A percentile compares a stretch with the other conserved stretches of the same genome.
These are phyloP conservation scores for Paragorgia papillata DNA, from an alignment of 92 coral and sea anemone genomes.

Conservation along the genomic window DNA sequence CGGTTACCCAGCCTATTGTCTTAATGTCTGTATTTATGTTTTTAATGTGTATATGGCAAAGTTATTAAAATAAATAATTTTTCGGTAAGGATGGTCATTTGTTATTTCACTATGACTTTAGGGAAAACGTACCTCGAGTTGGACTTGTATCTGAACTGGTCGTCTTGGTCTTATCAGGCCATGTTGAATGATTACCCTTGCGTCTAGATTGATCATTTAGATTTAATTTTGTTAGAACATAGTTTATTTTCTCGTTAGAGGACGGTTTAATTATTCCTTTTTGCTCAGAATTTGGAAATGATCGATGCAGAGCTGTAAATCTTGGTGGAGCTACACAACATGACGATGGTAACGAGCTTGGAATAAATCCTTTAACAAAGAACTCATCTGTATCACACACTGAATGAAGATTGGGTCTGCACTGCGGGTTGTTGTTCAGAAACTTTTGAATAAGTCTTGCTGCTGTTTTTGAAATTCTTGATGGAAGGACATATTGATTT, in stretches of 20 bases:
- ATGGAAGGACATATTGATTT: conserved; percentile 87
- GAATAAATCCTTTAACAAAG: conserved; percentile 82
- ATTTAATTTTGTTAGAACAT: conserved; percentile 34
- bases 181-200: conserved; percentile 5
- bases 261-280: conserved; percentile 6
- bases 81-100: too few species aligned
- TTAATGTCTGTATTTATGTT: too few species aligned
- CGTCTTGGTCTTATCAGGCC: conserved; percentile 32
- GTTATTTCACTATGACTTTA: too few species aligned
- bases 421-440: conserved; percentile 77
- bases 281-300: conserved; percentile 19
- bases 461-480: conserved; percentile 80
- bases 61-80: too few species aligned
- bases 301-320: conserved; percentile 38
- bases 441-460: conserved; percentile 80
- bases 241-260: conserved; percentile 17
- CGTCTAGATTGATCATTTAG: conserved; percentile 24
- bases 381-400: conserved; percentile 83
- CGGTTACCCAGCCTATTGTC: too few species aligned
- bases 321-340: conserved; percentile 76
- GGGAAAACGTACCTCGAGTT: neutral
- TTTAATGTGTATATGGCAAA: too few species aligned
- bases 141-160: conserved; percentile 13
- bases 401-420: conserved; percentile 76
- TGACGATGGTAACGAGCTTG: conserved; percentile 80